Base-by-base conservation (phyloP, 23 tunicate genomes). In the Styela clava region DNA sequence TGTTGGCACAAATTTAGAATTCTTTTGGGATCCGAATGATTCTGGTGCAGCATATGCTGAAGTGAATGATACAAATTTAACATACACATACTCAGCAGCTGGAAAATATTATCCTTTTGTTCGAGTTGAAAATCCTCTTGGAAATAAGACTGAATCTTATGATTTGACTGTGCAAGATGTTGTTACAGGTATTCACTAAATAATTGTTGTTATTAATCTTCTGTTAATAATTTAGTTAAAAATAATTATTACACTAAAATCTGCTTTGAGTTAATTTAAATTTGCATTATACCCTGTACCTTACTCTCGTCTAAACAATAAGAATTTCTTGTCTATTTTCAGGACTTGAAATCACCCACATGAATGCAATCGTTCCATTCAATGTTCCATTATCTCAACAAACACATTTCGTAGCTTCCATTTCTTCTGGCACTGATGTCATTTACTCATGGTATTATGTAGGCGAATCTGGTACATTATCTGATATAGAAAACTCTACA, bases 391-490 rank as follows among this genome's bases (percentile, higher is more conserved):
- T 62, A n/a, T 31, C 79, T 16, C 34, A 21, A 29, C 27, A 78
- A 31, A 68, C 90, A 22, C 23, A 27, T 2, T 91, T 85, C 78
- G 70, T 78, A 24, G 89, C 97, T 3, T 31, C 33, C 35, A 84
- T 86, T 29, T 16, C 52, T 20, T 63, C 37, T 18, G 97, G 97
- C 12, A 91, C 80, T 28, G 70, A 82, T 83, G 97, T 91, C 33
- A 16, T 35, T 19, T 91, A 73, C 79, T 69, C 86, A 0, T 91
- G 97, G 97, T 78, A 81, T 22, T 86, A 70, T 69, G 36, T 82
- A 16, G 78, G 83, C 61, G 28, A 44, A 16, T 82, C 81, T 12
- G 74, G 71, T 1, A 30, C 62, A 24, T 26, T 61, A 35, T 72
- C 90, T 16, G 84, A 78, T n/a, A 18, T 81, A 12, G 69, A 83